These are phyloP conservation scores for Aphaenogaster ashmeadi DNA, from an alignment of 1,140 invertebrate genomes.

Conservation along the genomic window DNA sequence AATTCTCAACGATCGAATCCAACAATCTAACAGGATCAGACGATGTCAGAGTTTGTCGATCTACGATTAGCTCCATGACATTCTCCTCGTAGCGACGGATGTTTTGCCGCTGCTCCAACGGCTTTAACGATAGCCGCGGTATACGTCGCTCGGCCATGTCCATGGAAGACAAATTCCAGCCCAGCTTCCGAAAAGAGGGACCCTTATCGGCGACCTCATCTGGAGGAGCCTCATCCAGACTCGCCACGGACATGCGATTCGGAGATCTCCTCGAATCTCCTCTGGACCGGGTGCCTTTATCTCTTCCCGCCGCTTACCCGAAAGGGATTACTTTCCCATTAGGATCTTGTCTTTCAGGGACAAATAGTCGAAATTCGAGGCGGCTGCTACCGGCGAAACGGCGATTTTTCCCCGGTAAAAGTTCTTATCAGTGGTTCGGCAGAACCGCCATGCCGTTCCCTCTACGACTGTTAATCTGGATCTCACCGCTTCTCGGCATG, in stretches of 20 bases:
- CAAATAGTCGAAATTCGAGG: conserved; percentile 79
- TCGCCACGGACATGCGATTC: conserved; percentile 65
- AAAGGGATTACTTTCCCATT: conserved; percentile 83
- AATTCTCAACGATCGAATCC: neutral
- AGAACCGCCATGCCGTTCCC: conserved; percentile 25
- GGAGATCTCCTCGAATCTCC: conserved; percentile 68
- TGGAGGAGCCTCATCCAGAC: conserved; percentile 61
- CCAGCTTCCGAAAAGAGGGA: conserved; percentile 67
- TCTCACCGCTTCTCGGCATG: conserved; percentile 15
- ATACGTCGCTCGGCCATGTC: conserved; percentile 17
- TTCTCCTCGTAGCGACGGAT: neutral
- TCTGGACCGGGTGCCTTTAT: conserved; percentile 65
- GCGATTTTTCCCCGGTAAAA: conserved; percentile 65
- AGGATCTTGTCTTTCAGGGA: conserved; percentile 81
- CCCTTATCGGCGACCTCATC: conserved; percentile 77
- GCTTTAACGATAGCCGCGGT: conserved; percentile 20
- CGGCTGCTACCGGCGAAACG: conserved; percentile 57
- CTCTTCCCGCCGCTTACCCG: conserved; percentile 74
- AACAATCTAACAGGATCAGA: neutral
- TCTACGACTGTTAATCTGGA: conserved; percentile 30
- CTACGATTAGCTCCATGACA: conserved; percentile 1
- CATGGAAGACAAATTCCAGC: conserved; percentile 72
- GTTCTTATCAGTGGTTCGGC: conserved; percentile 58
- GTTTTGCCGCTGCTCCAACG: conserved; percentile 19
- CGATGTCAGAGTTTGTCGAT: neutral